A percentile compares a stretch with the other conserved stretches of the same genome.
Conservation (phyloP, 2,888 invertebrate genomes). For the Apoderus coryli region DNA sequence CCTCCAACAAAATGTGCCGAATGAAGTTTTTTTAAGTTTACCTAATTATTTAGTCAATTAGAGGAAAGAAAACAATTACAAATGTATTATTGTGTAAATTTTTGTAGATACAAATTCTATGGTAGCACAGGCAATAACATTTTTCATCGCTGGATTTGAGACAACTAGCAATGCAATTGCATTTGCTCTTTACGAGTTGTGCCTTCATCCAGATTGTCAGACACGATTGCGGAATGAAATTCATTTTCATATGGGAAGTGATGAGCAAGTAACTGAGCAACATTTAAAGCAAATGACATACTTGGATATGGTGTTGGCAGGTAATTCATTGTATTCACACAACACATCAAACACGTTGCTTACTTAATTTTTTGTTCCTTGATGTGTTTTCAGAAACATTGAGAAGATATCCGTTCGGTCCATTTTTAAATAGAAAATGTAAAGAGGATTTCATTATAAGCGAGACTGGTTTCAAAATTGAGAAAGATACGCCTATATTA, state of each 20-base stretch:
- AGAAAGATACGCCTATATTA: conserved; percentile 30
- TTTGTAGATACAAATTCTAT: conserved; percentile 27
- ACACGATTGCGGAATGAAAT: conserved; percentile 34
- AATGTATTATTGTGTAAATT: no score
- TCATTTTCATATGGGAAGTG: conserved; percentile 21
- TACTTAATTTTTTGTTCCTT: no score
- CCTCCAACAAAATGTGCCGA: no score
- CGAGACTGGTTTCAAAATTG: conserved; percentile 28
- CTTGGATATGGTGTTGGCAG: conserved; percentile 35
- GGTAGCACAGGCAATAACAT: conserved; percentile 33
- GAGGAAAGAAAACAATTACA: no score
- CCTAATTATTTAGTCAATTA: no score
- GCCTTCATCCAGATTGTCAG: conserved; percentile 33
- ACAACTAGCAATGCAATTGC: conserved; percentile 36
- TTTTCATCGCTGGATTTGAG: conserved; percentile 39
- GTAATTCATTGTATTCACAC: no score
- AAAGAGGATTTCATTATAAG: conserved; percentile 27
- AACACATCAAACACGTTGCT: background rate
- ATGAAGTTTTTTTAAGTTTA: no score
- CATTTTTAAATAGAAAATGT: conserved; percentile 24
- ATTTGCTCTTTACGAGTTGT: conserved; percentile 34
- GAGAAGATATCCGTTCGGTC: conserved; percentile 30
- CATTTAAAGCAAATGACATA: conserved; percentile 36
- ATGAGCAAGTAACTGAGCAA: conserved; percentile 33
- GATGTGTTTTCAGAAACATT: conserved; percentile 29